phyloP scores from a whole-genome alignment of 2,888 invertebrate genomes.

The Clusia tigrina region DNA sequence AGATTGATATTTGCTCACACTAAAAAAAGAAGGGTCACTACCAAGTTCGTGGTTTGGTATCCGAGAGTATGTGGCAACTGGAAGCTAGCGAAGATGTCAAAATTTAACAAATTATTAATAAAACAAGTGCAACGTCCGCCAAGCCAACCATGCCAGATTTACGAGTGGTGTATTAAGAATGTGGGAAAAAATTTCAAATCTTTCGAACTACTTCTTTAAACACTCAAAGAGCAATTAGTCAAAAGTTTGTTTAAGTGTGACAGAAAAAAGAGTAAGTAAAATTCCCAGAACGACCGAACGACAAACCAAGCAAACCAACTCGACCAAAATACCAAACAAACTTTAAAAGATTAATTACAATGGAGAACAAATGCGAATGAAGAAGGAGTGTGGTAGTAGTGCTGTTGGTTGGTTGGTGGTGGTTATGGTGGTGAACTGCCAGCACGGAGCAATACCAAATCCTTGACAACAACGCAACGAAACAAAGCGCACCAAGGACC shows the following conservation, averaged over 20 bases:
- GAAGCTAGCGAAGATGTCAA: no score
- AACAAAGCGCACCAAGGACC: conserved; percentile 6
- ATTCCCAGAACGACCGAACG: conserved; percentile 12
- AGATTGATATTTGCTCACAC: no score
- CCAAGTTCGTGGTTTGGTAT: no score
- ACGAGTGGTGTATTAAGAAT: no score
- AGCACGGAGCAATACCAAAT: conserved; percentile 22
- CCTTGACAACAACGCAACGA: not conserved
- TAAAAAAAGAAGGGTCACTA: no score
- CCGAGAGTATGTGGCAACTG: no score
- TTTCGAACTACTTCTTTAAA: no score
- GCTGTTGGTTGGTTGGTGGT: not conserved
- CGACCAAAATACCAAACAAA: conserved; percentile 53
- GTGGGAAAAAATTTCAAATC: no score
- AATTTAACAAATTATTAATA: no score
- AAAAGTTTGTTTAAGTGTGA: conserved; percentile 58
- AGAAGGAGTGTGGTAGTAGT: not conserved
- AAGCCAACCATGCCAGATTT: no score
- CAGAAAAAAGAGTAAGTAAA: conserved; percentile 45
- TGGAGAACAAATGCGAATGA: conserved; percentile 55
- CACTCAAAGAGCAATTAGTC: no score
- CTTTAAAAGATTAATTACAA: conserved; percentile 57
- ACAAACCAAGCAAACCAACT: conserved; percentile 30
- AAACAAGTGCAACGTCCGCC: no score
- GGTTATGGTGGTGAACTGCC: not conserved